These are phyloP conservation scores for Oryzias celebensis DNA, from an alignment of 2,113 vertebrate species.

Conservation along the genomic window DNA sequence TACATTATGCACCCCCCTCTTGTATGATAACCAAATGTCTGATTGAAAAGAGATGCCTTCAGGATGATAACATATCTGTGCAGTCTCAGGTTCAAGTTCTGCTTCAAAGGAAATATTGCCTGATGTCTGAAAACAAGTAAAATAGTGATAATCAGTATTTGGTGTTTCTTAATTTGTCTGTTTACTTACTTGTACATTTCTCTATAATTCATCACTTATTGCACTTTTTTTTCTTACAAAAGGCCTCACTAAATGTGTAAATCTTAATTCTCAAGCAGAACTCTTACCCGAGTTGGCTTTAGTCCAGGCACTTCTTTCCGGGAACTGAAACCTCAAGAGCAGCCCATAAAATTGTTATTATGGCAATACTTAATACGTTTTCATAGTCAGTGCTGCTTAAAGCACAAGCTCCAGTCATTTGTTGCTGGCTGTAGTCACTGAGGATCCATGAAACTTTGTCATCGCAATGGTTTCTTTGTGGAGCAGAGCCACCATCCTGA, in stretches of 20 bases:
- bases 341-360: slow-evolving; percentile 20
- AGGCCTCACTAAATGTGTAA: slow-evolving; percentile 5
- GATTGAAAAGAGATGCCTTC: no score
- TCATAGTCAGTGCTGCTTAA: slow-evolving; percentile 7
- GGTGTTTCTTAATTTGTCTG: no score
- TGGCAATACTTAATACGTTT: slow-evolving; percentile 17
- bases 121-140: no score
- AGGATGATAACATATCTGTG: no score
- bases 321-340: slow-evolving; percentile 9
- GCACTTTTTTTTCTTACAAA: neutral
- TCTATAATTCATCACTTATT: neutral
- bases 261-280: neutral
- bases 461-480: slow-evolving; percentile 15
- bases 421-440: slow-evolving; percentile 11
- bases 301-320: slow-evolving; percentile 7
- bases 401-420: slow-evolving; percentile 13
- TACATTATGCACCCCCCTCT: no score
- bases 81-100: no score
- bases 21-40: no score
- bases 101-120: no score
- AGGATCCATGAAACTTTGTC: slow-evolving; percentile 32
- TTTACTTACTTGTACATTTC: neutral
- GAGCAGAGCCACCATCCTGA: slow-evolving; percentile 13
- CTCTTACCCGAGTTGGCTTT: neutral
- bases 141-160: no score